These are phyloP conservation scores for Myotis davidii DNA, from an alignment of 2,113 vertebrate species.

Conservation along the genomic window DNA sequence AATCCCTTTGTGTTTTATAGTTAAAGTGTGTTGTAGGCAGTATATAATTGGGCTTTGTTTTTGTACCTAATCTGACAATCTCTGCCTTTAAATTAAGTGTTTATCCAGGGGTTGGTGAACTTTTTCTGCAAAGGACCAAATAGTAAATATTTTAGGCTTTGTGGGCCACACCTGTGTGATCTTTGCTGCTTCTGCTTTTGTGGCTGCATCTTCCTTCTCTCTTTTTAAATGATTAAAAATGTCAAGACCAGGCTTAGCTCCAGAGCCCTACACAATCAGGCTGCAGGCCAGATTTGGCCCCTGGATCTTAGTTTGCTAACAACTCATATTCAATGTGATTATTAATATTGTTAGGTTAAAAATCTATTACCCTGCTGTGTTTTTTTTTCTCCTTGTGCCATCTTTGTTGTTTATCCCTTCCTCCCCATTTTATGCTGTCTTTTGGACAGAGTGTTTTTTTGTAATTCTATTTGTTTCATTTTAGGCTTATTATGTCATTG, in stretches of 20 bases:
- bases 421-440: background rate
- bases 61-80: background rate
- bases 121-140: background rate
- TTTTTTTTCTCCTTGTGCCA: background rate
- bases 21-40: background rate
- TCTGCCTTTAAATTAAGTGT: background rate
- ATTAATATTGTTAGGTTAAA: background rate
- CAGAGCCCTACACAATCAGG: background rate
- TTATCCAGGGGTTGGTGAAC: background rate
- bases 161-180: background rate
- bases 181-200: background rate
- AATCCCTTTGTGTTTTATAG: background rate
- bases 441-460: background rate
- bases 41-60: background rate
- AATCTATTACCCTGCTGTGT: background rate
- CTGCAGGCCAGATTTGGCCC: background rate
- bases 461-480: background rate
- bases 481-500: background rate
- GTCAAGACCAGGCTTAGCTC: background rate
- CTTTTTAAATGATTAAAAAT: background rate
- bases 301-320: background rate
- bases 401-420: background rate
- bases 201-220: background rate
- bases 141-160: background rate
- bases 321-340: background rate